Conservation (phyloP, 2,888 invertebrate species). For the Pantelozetes paolii region DNA sequence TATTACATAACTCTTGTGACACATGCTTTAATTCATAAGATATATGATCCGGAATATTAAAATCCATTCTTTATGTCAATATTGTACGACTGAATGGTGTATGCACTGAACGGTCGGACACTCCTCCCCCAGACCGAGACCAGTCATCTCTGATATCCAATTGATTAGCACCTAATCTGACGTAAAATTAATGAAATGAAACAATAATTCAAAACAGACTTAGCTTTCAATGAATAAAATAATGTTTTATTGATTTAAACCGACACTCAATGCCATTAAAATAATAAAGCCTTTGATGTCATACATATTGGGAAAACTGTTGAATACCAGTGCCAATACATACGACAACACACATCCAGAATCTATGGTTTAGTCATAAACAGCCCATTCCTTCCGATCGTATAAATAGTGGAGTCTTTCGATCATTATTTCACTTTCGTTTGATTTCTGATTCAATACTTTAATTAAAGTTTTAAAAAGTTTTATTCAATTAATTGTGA, state of each 20-base stretch:
- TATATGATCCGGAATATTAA: neutral
- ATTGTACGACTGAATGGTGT: neutral
- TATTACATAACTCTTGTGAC: neutral
- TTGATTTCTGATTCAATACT: neutral
- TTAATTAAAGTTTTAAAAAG: neutral
- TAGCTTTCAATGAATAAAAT: neutral
- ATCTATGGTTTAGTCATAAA: neutral
- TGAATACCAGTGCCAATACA: neutral
- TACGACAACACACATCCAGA: neutral
- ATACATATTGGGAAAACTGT: neutral
- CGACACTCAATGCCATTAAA: neutral
- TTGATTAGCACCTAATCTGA: neutral
- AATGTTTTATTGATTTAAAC: slow-evolving; percentile 9
- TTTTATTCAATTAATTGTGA: neutral
- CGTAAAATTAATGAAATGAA: neutral
- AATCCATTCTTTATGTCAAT: neutral
- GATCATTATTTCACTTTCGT: neutral
- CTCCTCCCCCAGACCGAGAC: neutral
- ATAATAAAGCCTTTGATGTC: neutral
- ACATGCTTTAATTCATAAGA: neutral
- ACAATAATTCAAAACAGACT: neutral
- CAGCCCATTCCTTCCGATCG: neutral
- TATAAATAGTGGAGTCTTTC: neutral
- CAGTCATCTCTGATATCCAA: neutral
- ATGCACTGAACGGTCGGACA: neutral